Percentiles rank a stretch among this genome's conserved stretches.
Conservation (phyloP, 2,888 invertebrate species). For the Timema podura region DNA sequence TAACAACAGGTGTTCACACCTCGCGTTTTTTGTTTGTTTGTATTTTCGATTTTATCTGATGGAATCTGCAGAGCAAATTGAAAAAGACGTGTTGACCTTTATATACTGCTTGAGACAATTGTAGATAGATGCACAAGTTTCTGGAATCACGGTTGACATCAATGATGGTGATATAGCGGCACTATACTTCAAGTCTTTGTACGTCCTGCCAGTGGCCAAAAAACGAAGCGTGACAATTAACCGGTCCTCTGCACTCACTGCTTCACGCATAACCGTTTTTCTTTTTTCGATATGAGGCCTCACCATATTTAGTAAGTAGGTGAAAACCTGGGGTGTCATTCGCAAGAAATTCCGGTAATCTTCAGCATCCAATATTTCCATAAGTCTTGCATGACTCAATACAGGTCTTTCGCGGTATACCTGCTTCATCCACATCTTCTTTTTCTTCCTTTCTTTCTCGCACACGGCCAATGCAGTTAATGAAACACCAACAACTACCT, state of each 20-base stretch:
- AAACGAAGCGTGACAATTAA: constrained; percentile 1
- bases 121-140: neutral
- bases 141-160: neutral
- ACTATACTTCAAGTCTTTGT: constrained; percentile 4
- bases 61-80: no score
- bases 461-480: no score
- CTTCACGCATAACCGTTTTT: neutral
- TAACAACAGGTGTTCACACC: no score
- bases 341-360: neutral
- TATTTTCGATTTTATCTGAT: no score
- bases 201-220: neutral
- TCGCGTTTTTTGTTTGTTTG: no score
- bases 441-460: neutral
- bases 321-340: neutral
- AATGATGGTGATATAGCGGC: neutral
- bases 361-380: neutral
- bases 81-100: neutral
- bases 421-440: neutral
- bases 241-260: neutral
- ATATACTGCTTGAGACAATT: neutral
- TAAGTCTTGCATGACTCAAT: neutral
- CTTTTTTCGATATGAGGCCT: neutral
- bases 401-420: neutral
- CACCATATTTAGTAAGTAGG: neutral
- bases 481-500: no score